Conservation (phyloP, 2,797 vertebrate species). For the Ibycter americanus region DNA sequence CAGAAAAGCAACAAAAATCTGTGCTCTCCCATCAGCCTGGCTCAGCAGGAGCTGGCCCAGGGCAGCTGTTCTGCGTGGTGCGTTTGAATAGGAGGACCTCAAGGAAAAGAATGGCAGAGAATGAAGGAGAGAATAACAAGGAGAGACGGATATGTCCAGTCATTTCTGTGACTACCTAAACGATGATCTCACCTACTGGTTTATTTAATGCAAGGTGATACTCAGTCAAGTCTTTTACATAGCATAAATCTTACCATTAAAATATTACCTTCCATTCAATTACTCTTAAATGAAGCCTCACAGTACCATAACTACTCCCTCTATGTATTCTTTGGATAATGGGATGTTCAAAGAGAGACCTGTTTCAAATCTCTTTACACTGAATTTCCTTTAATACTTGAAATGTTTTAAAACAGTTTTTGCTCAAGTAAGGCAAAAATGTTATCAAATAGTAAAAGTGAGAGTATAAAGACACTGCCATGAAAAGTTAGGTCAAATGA, state of each 20-base stretch:
- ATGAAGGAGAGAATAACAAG: background rate
- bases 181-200: background rate
- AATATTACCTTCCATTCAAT: background rate
- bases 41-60: conserved; percentile 20
- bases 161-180: background rate
- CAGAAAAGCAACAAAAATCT: background rate
- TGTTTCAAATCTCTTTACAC: background rate
- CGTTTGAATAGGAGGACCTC: conserved; percentile 32
- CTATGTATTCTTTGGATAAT: background rate
- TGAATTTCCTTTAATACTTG: background rate
- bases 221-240: background rate
- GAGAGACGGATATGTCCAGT: background rate
- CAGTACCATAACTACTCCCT: background rate
- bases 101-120: background rate
- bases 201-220: background rate
- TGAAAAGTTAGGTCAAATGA: background rate
- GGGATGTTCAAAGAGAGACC: background rate
- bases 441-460: background rate
- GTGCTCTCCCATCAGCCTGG: background rate
- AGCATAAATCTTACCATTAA: background rate
- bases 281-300: background rate
- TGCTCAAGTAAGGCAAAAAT: background rate
- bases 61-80: conserved; percentile 9
- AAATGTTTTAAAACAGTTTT: background rate
- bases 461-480: background rate